Evolutionary conservation across 2,797 vertebrate genomes (phyloP), one percentile per base, ranked within the genome.

Genomic region (Rhyacichthys aspro): DNA sequence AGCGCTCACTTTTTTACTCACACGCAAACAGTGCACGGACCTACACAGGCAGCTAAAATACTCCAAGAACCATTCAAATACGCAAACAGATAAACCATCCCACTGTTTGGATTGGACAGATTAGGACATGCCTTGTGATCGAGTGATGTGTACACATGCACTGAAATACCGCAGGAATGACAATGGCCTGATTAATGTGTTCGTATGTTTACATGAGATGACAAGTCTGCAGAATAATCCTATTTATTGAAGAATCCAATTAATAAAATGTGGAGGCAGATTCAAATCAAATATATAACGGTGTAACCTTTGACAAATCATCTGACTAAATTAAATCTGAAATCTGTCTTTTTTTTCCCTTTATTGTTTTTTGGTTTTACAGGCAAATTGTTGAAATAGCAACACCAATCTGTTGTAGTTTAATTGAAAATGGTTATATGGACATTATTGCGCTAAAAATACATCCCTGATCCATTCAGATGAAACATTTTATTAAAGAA

Each of bases 1-100:
- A 58, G n/a, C n/a, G n/a, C n/a, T n/a, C n/a, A n/a, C n/a, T n/a
- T 17, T 79, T 74, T 76, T 71, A 66, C 64, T 82, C 43, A 43
- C 72, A 65, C 68, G 38, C 46, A 34, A 34, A 46, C 42, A 11
- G 11, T 45, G 42, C 36, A 43, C n/a, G n/a, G n/a, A n/a, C n/a
- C n/a, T n/a, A n/a, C n/a, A n/a, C 59, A 43, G 39, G 23, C 45
- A 50, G 54, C 61, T 49, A 12, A 60, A 61, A 66, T 52, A 72
- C 16, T 2, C 38, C 14, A 46, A 55, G n/a, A 50, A 28, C 48
- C 63, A 39, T 73, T 76, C 34, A 79, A 68, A 64, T 54, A 56
- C 43, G 45, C 43, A 47, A 65, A 73, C 49, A 61, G 10, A 67
- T 39, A 49, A 65, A 74, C 38, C 16, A 46, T 46, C 43, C 44